phyloP scores from a whole-genome alignment of 2,797 vertebrate species.

The Podarcis lilfordi region DNA sequence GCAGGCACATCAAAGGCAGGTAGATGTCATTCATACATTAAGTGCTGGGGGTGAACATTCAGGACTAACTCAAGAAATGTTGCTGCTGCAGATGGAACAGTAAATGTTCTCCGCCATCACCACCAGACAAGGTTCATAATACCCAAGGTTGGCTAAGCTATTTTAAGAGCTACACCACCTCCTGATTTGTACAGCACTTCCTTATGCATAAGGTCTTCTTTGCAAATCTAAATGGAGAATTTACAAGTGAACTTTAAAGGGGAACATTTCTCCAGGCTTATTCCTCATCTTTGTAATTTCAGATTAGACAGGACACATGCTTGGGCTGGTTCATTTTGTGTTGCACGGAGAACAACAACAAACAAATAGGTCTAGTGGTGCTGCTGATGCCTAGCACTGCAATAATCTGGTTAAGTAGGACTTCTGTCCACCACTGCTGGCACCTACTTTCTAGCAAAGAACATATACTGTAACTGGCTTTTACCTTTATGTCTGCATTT shows the following conservation, averaged over 20 bases:
- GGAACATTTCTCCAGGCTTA: slow-evolving; percentile 10
- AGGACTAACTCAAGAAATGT: no score
- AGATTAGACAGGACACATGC: background rate
- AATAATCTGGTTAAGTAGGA: background rate
- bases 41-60: background rate
- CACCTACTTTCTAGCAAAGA: background rate
- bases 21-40: background rate
- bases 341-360: background rate
- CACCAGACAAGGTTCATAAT: background rate
- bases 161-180: background rate
- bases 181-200: background rate
- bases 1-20: background rate
- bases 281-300: background rate
- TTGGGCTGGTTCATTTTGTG: slow-evolving; percentile 9
- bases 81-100: no score
- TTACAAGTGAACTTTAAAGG: background rate
- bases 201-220: background rate
- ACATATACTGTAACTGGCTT: background rate
- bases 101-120: no score
- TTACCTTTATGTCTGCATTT: background rate
- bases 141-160: background rate
- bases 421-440: background rate
- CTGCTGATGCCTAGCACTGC: background rate
- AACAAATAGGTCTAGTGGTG: no score
- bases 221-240: background rate